These are phyloP conservation scores for Clinocottus analis DNA, from an alignment of 2,113 vertebrate species.

Conservation along the genomic window DNA sequence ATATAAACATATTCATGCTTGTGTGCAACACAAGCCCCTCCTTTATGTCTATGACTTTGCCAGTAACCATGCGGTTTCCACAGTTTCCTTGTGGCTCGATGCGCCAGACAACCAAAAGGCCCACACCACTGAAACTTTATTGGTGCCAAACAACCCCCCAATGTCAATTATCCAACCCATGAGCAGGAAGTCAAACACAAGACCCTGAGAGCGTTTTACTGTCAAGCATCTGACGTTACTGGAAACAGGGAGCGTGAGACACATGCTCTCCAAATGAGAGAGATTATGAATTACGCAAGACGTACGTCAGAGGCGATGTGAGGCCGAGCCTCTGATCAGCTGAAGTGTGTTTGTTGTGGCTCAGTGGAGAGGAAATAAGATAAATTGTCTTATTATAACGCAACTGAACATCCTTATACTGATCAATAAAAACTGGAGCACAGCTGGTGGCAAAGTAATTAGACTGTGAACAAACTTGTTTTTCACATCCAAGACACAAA, in stretches of 20 bases:
- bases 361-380: slow-evolving; percentile 45
- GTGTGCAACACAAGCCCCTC: neutral
- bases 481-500: neutral
- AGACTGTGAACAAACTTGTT: neutral
- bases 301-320: slow-evolving; percentile 61
- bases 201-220: slow-evolving; percentile 73
- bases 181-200: slow-evolving; percentile 73
- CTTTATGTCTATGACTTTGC: slow-evolving; percentile 46
- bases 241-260: slow-evolving; percentile 44
- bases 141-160: slow-evolving; percentile 74
- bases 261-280: slow-evolving; percentile 73
- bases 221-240: slow-evolving; percentile 57
- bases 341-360: slow-evolving; percentile 64
- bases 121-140: slow-evolving; percentile 72
- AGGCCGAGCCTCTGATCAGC: slow-evolving; percentile 35
- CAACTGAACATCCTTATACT: slow-evolving; percentile 10
- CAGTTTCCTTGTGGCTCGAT: slow-evolving; percentile 54
- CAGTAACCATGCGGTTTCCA: slow-evolving; percentile 57
- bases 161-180: slow-evolving; percentile 70
- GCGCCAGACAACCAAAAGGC: slow-evolving; percentile 64
- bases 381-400: slow-evolving; percentile 34
- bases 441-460: neutral
- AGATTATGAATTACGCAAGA: slow-evolving; percentile 65
- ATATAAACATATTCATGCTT: slow-evolving; percentile 19
- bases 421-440: slow-evolving; percentile 50